These are phyloP conservation scores for Actinostola sp. DNA, from an alignment of 92 coral and sea anemone species.

Conservation along the genomic window DNA sequence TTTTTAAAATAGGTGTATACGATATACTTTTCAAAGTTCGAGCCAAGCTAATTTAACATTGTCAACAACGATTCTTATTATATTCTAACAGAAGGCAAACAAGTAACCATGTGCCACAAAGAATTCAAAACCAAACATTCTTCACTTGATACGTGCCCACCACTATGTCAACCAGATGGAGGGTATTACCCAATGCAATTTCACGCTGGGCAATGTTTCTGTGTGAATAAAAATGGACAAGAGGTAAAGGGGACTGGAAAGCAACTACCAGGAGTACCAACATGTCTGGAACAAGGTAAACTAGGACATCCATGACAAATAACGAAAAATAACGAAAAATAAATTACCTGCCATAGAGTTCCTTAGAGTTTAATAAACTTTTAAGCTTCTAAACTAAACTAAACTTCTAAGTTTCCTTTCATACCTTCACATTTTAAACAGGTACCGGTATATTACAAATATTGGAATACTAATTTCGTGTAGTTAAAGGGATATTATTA, in stretches of 20 bases:
- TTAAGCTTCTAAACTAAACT: too few relatives aligned
- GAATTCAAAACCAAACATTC: constrained; percentile 53
- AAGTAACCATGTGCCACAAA: constrained; percentile 61
- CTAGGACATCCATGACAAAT: not conserved
- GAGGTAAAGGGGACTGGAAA: constrained; percentile 71
- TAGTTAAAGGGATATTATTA: too few relatives aligned
- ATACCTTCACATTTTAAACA: too few relatives aligned
- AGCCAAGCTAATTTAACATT: not conserved
- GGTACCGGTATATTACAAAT: too few relatives aligned
- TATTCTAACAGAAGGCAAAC: constrained; percentile 42
- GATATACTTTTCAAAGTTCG: too few relatives aligned
- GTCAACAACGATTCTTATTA: not conserved
- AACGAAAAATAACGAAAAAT: too few relatives aligned
- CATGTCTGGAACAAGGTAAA: constrained; percentile 39
- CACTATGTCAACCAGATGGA: constrained; percentile 82
- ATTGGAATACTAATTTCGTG: too few relatives aligned
- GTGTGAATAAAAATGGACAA: constrained; percentile 80
- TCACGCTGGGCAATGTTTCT: constrained; percentile 73
- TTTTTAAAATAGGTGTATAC: too few relatives aligned
- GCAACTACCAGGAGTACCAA: constrained; percentile 57
- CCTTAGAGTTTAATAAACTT: too few relatives aligned
- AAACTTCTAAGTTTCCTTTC: too few relatives aligned
- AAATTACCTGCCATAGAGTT: too few relatives aligned
- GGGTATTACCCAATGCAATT: constrained; percentile 86
- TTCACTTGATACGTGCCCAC: constrained; percentile 46